phyloP scores from a whole-genome alignment of 1,140 invertebrate genomes.

The Tribolium castaneum region DNA sequence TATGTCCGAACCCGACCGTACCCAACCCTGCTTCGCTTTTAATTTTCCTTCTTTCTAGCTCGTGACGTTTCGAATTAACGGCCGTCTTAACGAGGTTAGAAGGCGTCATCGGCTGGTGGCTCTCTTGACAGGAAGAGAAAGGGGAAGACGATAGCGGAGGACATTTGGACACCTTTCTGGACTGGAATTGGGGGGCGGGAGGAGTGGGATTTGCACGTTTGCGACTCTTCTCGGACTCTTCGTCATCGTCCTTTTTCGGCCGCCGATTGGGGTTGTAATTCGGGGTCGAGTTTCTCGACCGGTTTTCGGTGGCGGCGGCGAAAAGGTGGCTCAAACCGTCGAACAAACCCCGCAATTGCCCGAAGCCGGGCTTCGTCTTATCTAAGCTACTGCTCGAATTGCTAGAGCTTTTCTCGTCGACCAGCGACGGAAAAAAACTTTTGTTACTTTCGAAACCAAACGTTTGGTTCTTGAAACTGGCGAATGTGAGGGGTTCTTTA shows the following conservation, averaged over 20 bases:
- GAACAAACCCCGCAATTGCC: conserved; percentile 80
- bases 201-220: conserved; percentile 16
- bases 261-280: conserved; percentile 68
- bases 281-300: conserved; percentile 63
- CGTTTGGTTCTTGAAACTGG: conserved; percentile 63
- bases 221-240: conserved; percentile 4
- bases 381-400: conserved; percentile 26
- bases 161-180: conserved; percentile 27
- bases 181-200: neutral
- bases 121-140: neutral
- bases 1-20: conserved; percentile 47
- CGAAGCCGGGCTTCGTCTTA: conserved; percentile 65
- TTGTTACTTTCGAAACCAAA: conserved; percentile 60
- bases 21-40: conserved; percentile 57
- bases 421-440: conserved; percentile 5
- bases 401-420: conserved; percentile 21
- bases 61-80: conserved; percentile 72
- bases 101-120: conserved; percentile 66
- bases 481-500: conserved; percentile 60
- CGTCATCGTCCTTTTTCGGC: conserved; percentile 54
- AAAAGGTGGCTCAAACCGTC: conserved; percentile 89
- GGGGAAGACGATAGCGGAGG: conserved; percentile 23
- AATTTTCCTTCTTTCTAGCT: conserved; percentile 62
- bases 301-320: conserved; percentile 68
- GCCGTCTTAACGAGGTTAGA: conserved; percentile 74